Evolutionary conservation across 1,140 invertebrate species (phyloP).

Genomic region (Hyles vespertilio): DNA sequence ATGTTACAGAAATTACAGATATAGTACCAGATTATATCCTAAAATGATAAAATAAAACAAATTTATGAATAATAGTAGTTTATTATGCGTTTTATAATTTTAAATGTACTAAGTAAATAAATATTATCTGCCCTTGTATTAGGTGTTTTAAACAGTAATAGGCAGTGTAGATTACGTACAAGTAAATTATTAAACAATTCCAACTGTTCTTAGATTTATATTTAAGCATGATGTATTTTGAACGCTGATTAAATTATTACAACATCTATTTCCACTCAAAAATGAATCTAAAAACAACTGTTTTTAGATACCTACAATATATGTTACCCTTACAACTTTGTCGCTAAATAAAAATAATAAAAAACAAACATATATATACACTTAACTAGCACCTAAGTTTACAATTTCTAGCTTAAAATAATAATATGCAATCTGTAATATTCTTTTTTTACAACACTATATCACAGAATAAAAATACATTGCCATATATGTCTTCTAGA

Average conservation of each 20-base stretch:
- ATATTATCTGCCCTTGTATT: conserved; percentile 37
- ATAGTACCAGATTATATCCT: no score
- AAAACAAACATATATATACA: conserved; percentile 14
- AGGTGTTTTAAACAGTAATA: conserved; percentile 6
- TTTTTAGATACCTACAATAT: background rate
- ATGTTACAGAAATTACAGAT: no score
- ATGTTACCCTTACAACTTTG: no score
- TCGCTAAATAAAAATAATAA: background rate
- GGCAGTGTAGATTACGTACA: conserved; percentile 42
- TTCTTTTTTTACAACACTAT: conserved; percentile 51
- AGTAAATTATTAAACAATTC: conserved; percentile 10
- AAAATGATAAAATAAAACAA: background rate
- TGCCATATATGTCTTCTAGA: conserved; percentile 43
- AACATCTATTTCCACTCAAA: no score
- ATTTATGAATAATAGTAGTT: conserved; percentile 11
- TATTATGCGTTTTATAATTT: conserved; percentile 56
- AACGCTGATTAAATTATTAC: no score
- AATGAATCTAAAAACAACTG: conserved; percentile 8
- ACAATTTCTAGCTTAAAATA: background rate
- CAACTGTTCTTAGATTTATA: background rate
- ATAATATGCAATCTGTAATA: conserved; percentile 21
- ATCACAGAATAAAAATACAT: conserved; percentile 71
- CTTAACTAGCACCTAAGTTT: conserved; percentile 33
- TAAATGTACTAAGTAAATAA: conserved; percentile 48
- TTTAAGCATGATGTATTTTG: no score